A percentile compares a stretch with the other conserved stretches of the same genome.
These are phyloP conservation scores for Trichacis sp. DNA, from an alignment of 2,888 invertebrate genomes.

Conservation along the genomic window DNA sequence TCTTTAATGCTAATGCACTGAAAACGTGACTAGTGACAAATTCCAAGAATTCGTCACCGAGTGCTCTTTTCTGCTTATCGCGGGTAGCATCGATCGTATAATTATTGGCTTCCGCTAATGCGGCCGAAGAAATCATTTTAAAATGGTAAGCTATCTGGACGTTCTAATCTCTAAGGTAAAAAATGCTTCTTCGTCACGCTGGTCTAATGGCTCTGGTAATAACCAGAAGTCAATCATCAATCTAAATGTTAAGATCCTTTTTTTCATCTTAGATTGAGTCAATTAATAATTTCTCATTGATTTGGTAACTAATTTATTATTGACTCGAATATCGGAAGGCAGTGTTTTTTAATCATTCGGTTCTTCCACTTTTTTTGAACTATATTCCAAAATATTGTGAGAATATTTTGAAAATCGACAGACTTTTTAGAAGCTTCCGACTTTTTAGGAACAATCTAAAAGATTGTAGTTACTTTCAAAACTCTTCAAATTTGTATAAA, in stretches of 20 bases:
- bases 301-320: background rate
- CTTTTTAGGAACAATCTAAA: no score
- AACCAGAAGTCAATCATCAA: constrained; percentile 32
- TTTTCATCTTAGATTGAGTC: no score
- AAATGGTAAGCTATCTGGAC: constrained; percentile 26
- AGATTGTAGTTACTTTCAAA: no score
- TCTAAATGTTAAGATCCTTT: constrained; percentile 3
- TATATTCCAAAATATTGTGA: no score
- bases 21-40: constrained; percentile 10
- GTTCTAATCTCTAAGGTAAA: constrained; percentile 26
- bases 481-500: no score
- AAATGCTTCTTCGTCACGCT: constrained; percentile 26
- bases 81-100: constrained; percentile 28
- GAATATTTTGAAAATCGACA: no score
- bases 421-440: background rate
- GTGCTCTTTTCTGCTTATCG: background rate
- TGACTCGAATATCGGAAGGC: no score
- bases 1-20: background rate
- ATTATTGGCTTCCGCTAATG: constrained; percentile 32
- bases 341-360: no score
- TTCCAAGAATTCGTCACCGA: constrained; percentile 17
- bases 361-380: no score
- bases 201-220: constrained; percentile 31
- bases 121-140: constrained; percentile 19
- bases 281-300: background rate